Base-by-base conservation (phyloP, 2,888 invertebrate species). In the Scelioninae gen. 1 region DNA sequence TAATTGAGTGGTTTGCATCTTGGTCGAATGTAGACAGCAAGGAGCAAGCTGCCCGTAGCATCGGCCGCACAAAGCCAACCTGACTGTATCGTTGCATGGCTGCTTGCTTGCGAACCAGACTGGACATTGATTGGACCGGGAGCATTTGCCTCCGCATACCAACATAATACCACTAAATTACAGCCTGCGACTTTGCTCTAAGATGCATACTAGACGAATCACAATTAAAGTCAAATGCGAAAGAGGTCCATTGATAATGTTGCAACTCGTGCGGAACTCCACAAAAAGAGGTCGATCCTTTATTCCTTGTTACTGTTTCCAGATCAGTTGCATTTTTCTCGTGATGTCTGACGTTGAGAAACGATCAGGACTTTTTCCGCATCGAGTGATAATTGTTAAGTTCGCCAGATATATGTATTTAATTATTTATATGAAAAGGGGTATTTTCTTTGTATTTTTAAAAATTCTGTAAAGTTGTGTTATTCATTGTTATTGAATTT, bases 1-100 rank as follows among this genome's bases (percentile, higher is more conserved):
- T 91, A 91, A 91, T 91, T 91, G 91, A 91, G 90, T 90, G 90
- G 90, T 91, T 91, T 90, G 90, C 90, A 90, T 91, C 89, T 88
- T 85, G 86, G 77, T 85, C 80, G 82, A 62, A 72, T 81, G 53
- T 66, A 51, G 71, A 74, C 76, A 71, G 72, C 76, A 76, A 74
- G 66, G 68, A 83, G 79, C 83, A 65, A 78, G 29, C 49, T 85
- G 83, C 81, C 85, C 75, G 76, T 82, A 55, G 82, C 86, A 75
- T 80, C 76, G 74, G 69, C 81, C 85, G 86, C 85, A 86, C 84
- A 84, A 85, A 49, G 83, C 71, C 43, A n/a, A n/a, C 43, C 80
- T 69, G 62, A 2, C 51, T 11, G 29, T 29, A 68, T 56, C 56
- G 45, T n/a, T 55, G 32, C 68, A n/a, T 29, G 49, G 11, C 8